Percentiles rank a stretch among this genome's conserved stretches.
phyloP scores from a whole-genome alignment of 2,113 vertebrate genomes.

The Bujurquina vittata region DNA sequence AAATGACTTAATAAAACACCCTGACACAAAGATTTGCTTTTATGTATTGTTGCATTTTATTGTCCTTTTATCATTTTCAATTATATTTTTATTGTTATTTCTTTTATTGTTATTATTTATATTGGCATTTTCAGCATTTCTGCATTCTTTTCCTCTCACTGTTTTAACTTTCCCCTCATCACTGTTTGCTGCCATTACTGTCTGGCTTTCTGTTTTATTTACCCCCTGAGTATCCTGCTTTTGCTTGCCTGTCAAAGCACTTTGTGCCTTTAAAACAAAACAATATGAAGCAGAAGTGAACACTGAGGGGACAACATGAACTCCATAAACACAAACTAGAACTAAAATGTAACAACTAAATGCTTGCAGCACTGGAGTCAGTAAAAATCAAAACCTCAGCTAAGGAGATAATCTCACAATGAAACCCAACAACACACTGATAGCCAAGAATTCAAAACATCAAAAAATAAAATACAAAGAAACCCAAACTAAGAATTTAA shows the following conservation, averaged over 20 bases:
- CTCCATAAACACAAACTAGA: too few relatives aligned
- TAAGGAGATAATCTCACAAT: neutral
- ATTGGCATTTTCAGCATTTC: neutral
- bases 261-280: neutral
- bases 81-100: slow-evolving; percentile 12
- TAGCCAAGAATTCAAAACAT: neutral
- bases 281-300: neutral
- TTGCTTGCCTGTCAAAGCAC: neutral
- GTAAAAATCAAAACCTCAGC: neutral
- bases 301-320: neutral
- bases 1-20: slow-evolving; percentile 5
- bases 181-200: neutral
- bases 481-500: neutral
- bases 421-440: neutral
- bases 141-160: neutral
- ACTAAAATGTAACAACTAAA: too few relatives aligned
- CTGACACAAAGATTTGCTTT: neutral
- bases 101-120: slow-evolving; percentile 3
- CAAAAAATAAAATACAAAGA: neutral
- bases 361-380: too few relatives aligned
- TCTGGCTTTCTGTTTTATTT: neutral
- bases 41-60: neutral
- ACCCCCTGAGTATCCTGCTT: neutral
- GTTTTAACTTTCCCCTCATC: neutral
- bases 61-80: slow-evolving; percentile 3